Conservation (phyloP, 2,113 vertebrate species). For the Aegithalos caudatus region DNA sequence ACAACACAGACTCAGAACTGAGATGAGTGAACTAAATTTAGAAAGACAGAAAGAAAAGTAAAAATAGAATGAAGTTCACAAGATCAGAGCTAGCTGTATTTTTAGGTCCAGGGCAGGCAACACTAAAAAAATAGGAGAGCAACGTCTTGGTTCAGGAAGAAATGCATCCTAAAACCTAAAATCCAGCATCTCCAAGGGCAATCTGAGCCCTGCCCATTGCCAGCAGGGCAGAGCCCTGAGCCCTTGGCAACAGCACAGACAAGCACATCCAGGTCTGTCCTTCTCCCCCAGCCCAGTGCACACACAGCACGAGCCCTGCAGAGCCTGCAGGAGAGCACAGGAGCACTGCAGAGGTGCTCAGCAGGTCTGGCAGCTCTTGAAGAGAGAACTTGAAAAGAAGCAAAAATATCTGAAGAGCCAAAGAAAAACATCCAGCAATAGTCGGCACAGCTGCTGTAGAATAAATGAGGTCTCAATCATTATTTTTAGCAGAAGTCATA, state of each 20-base stretch:
- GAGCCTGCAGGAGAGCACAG: not conserved
- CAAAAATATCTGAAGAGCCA: not conserved
- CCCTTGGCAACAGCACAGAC: not conserved
- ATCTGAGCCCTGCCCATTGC: fast-evolving
- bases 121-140: not conserved
- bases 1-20: not conserved
- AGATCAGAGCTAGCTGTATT: not conserved
- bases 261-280: fast-evolving
- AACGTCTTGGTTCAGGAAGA: not conserved
- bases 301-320: not conserved
- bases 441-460: not conserved
- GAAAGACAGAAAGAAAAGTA: not conserved
- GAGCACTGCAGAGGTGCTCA: not conserved
- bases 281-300: not conserved
- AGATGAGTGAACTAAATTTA: not conserved
- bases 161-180: not conserved
- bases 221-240: not conserved
- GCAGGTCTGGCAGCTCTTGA: not conserved
- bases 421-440: not conserved
- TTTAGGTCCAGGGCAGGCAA: not conserved
- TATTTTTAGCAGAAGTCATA: not conserved
- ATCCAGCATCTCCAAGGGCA: not conserved
- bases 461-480: not conserved
- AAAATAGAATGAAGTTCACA: not conserved
- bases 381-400: not conserved